Conservation (phyloP, 2,888 invertebrate species). For the Adineta ricciae region DNA sequence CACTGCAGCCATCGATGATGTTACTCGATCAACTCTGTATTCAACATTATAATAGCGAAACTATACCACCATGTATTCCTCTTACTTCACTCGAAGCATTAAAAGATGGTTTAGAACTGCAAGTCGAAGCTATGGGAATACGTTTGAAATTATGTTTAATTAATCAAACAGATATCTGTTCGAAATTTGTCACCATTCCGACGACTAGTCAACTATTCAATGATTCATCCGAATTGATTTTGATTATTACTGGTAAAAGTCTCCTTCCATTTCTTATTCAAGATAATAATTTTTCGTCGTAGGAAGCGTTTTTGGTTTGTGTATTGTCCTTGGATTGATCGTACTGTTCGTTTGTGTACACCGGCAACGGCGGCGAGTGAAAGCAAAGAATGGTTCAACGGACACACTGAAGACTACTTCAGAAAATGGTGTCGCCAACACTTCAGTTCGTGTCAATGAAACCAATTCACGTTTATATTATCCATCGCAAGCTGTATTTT, state of each 20-base stretch:
- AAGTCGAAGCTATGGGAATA: neutral
- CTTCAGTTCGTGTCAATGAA: neutral
- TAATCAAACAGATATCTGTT: neutral
- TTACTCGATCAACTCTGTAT: neutral
- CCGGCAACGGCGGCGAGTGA: neutral
- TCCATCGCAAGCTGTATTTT: neutral
- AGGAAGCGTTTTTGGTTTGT: neutral
- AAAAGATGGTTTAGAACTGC: neutral
- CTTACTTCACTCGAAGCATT: neutral
- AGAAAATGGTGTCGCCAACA: neutral
- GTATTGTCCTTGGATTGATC: neutral
- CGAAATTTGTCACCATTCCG: neutral
- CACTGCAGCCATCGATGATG: neutral
- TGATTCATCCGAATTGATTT: neutral
- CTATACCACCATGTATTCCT: neutral
- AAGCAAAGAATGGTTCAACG: neutral
- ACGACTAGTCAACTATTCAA: neutral
- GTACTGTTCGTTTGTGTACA: neutral
- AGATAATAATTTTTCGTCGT: neutral
- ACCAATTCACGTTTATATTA: slow-evolving; percentile 9
- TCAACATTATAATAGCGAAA: neutral
- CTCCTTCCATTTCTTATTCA: neutral
- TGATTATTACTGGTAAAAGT: neutral
- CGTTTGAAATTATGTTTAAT: slow-evolving; percentile 12
- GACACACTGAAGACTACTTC: neutral